Base-by-base conservation (phyloP, 2,888 invertebrate genomes). In the Allygus modestus region DNA sequence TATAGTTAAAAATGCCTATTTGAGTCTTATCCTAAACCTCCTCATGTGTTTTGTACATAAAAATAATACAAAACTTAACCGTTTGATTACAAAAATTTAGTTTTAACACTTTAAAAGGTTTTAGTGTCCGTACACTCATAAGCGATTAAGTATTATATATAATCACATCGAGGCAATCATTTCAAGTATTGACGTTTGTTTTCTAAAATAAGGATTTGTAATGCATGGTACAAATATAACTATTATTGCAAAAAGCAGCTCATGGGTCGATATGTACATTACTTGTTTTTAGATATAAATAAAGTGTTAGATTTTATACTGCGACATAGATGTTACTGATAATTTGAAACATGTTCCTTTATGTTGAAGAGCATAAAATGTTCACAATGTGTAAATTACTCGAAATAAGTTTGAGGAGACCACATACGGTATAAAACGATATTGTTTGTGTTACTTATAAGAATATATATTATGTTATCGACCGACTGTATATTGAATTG, bases 291-390 rank as follows among this genome's bases (percentile, higher is more conserved):
- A 73, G 73, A 43, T 77, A 77, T 43, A 77, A 46, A 77, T 77
- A 77, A 77, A 77, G 51, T 43, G 77, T 77, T 77, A 77, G 77
- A 77, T 77, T 77, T 77, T 77, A 77, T 77, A 77, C 77, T 77
- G 77, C 77, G 41, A 28, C 77, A 77, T 77, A 77, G 77, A 28
- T 77, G n/a, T 20, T 77, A 77, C 9, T 77, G 51, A 51, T 77
- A 51, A 77, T 46, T 77, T 51, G 9, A 41, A 41, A 41, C 41
- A 73, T 37, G 73, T 73, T 73, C 73, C 73, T 77, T 77, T 77
- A 31, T 77, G 23, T 77, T 28, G 20, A 51, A 77, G 77, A 77
- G 77, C 46, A 77, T 77, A 77, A 77, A 77, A 77, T 77, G 77
- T 77, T 77, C 77, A 77, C 77, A 77, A 77, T 46, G 46, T 77